These are phyloP conservation scores for Apostichopus leukothele DNA, from an alignment of 53 echinoderm and acorn worm genomes.

Conservation along the genomic window DNA sequence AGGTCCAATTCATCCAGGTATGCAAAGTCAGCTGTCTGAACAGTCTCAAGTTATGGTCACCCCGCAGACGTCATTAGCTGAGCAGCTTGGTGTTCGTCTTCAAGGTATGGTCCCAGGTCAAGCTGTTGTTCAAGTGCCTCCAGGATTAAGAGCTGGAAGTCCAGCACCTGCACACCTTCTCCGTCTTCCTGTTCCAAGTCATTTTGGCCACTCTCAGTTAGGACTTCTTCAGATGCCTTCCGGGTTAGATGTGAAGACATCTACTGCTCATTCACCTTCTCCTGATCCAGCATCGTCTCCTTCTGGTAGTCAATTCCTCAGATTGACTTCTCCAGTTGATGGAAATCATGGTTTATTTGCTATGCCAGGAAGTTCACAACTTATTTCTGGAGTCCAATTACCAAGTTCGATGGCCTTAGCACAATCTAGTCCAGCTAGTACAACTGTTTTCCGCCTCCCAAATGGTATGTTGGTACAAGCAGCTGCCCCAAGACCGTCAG, in stretches of 20 bases:
- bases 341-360: constrained; percentile 30
- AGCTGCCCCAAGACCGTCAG: constrained; percentile 29
- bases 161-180: constrained; percentile 21
- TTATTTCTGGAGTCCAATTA: not conserved
- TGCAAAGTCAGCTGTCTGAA: constrained; percentile 33
- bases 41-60: constrained; percentile 35
- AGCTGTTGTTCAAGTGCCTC: constrained; percentile 24
- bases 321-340: constrained; percentile 32
- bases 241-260: constrained; percentile 5
- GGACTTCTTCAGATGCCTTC: constrained; percentile 38
- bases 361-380: constrained; percentile 25
- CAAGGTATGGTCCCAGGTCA: constrained; percentile 25
- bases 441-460: constrained; percentile 26
- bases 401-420: constrained; percentile 21
- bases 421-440: not conserved
- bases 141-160: constrained; percentile 2
- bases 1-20: constrained; percentile 66
- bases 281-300: constrained; percentile 40
- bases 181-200: constrained; percentile 22
- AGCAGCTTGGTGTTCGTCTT: constrained; percentile 33
- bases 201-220: constrained; percentile 16
- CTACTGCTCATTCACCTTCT: constrained; percentile 32
- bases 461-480: constrained; percentile 39
- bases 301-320: not conserved
- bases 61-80: constrained; percentile 30